These are phyloP conservation scores for Erebia ligea DNA, from an alignment of 2,888 invertebrate genomes.

Conservation along the genomic window DNA sequence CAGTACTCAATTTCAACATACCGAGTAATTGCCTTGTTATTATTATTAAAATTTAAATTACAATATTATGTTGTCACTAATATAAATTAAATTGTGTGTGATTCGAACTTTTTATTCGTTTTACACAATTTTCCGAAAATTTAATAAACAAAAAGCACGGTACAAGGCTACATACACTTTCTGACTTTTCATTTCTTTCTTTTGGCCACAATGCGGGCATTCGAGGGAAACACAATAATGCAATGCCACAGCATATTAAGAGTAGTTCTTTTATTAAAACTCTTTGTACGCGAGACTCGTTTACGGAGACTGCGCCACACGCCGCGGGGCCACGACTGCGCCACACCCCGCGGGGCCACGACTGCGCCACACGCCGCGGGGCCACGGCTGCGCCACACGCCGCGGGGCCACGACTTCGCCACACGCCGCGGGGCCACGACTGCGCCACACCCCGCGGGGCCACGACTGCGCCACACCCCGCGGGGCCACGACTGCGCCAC, in stretches of 20 bases:
- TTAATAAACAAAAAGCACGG: neutral
- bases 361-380: neutral
- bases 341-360: neutral
- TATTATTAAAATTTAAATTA: too few species aligned
- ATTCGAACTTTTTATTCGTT: neutral
- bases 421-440: neutral
- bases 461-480: neutral
- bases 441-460: neutral
- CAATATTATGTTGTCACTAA: too few species aligned
- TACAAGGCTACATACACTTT: neutral
- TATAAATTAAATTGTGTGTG: too few species aligned
- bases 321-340: neutral
- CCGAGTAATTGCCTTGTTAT: too few species aligned
- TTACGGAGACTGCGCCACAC: neutral
- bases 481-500: neutral
- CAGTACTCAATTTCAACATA: too few species aligned
- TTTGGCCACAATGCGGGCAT: neutral
- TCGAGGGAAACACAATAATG: constrained; percentile 9
- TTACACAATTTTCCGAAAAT: neutral
- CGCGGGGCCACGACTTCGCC: neutral
- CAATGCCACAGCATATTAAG: constrained; percentile 5
- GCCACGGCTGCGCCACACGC: neutral
- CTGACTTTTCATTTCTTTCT: constrained; percentile 1
- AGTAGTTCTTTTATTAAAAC: constrained; percentile 15
- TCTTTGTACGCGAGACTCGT: constrained; percentile 6